These are phyloP conservation scores for Columba livia DNA, from an alignment of 2,113 vertebrate genomes.

Conservation along the genomic window DNA sequence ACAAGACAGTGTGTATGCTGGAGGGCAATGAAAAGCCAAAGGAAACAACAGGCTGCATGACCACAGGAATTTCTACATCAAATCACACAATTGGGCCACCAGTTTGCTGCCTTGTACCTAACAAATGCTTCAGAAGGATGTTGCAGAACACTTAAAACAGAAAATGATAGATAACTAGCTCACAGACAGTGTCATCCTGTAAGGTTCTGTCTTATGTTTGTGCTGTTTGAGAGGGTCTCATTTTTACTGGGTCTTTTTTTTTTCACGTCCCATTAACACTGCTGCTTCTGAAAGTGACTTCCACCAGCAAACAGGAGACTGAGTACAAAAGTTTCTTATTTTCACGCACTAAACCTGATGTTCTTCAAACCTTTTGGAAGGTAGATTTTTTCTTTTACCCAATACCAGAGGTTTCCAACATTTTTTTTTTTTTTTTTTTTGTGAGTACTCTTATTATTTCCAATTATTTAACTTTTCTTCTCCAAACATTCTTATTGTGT, in stretches of 20 bases:
- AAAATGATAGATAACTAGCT: neutral
- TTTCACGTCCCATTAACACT: neutral
- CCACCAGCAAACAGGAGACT: neutral
- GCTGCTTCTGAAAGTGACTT: neutral
- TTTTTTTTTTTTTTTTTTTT: neutral
- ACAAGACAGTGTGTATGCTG: neutral
- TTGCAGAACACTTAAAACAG: neutral
- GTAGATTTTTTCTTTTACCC: neutral
- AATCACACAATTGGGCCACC: neutral
- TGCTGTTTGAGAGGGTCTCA: neutral
- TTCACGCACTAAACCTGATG: neutral
- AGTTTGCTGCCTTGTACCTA: neutral
- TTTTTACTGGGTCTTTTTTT: neutral
- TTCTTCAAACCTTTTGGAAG: neutral
- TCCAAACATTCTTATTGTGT: neutral
- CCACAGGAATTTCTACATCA: neutral
- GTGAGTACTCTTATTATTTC: neutral
- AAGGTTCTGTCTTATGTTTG: neutral
- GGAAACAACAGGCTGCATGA: neutral
- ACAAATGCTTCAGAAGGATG: neutral
- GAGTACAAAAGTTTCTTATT: neutral
- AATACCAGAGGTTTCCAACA: neutral
- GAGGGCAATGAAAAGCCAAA: neutral
- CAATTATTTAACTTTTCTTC: neutral
- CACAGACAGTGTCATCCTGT: fast-evolving